These are phyloP conservation scores for Styela clava DNA, from an alignment of 23 tunicate genomes.

Conservation along the genomic window DNA sequence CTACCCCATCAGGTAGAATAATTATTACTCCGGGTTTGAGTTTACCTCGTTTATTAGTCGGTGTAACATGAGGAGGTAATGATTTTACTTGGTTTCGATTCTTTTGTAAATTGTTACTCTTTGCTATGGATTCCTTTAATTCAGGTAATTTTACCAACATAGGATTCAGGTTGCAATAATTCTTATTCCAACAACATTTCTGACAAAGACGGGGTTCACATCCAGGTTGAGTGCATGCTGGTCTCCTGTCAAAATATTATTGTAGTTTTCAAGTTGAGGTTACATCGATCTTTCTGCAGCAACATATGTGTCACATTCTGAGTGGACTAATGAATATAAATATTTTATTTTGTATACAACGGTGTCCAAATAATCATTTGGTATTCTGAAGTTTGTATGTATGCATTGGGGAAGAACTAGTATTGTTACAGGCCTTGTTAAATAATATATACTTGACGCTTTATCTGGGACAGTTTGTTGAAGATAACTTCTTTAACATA, in stretches of 20 bases:
- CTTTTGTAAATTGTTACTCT: background rate
- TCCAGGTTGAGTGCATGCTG: background rate
- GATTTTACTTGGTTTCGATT: background rate
- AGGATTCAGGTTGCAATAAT: background rate
- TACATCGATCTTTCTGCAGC: too few species aligned
- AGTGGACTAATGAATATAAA: too few species aligned
- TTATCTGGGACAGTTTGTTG: too few species aligned
- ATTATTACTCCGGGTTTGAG: background rate
- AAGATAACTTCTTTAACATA: too few species aligned
- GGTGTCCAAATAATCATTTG: too few species aligned
- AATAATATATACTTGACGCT: too few species aligned
- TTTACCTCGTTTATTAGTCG: background rate
- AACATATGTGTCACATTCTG: too few species aligned
- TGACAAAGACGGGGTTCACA: constrained; percentile 5
- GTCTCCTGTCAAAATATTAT: background rate
- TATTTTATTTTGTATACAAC: too few species aligned
- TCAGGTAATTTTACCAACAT: background rate
- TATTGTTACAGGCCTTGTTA: too few species aligned
- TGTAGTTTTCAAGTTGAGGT: background rate
- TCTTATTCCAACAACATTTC: constrained; percentile 8
- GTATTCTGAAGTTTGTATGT: too few species aligned
- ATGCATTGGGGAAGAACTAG: too few species aligned
- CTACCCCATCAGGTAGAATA: constrained; percentile 7
- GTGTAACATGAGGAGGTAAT: background rate
- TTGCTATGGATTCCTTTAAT: background rate